These are phyloP conservation scores for Andrena praecox DNA, from an alignment of 2,888 invertebrate genomes.

Conservation along the genomic window DNA sequence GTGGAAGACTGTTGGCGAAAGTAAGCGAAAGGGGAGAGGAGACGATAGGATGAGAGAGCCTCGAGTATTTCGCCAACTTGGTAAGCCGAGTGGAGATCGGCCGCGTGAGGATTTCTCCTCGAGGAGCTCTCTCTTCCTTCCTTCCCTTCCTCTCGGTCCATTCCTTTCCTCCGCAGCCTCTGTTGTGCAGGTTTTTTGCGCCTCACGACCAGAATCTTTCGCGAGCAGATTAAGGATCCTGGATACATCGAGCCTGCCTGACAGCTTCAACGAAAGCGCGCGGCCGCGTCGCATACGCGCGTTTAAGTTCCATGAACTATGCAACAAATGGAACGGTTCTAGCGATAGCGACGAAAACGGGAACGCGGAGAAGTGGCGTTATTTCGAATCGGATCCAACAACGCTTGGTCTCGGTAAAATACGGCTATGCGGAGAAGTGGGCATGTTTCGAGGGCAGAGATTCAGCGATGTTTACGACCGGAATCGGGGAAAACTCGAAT, in stretches of 20 bases:
- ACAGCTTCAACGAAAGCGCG: conserved; percentile 1
- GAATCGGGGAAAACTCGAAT: conserved; percentile 41
- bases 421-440: conserved; percentile 32
- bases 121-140: conserved; percentile 36
- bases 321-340: conserved; percentile 3
- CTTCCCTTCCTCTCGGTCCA: not conserved
- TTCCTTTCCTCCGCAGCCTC: not conserved
- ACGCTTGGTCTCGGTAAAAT: conserved; percentile 21
- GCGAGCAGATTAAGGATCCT: conserved; percentile 67
- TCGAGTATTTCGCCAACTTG: conserved; percentile 81
- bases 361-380: not conserved
- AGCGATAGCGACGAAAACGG: conserved; percentile 12
- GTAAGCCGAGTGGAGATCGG: conserved; percentile 82
- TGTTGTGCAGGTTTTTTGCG: conserved; percentile 24
- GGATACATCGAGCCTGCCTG: conserved; percentile 56
- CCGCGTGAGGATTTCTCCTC: conserved; percentile 79
- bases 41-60: conserved; percentile 65
- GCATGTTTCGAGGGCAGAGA: conserved; percentile 11
- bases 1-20: conserved; percentile 51
- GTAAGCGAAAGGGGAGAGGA: conserved; percentile 57
- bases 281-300: not conserved
- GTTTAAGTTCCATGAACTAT: conserved; percentile 8
- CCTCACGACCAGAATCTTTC: conserved; percentile 57
- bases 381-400: conserved; percentile 25
- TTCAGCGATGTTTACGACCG: conserved; percentile 32